Base-by-base conservation (phyloP, 2,797 vertebrate species). In the Chrysocyon brachyurus region DNA sequence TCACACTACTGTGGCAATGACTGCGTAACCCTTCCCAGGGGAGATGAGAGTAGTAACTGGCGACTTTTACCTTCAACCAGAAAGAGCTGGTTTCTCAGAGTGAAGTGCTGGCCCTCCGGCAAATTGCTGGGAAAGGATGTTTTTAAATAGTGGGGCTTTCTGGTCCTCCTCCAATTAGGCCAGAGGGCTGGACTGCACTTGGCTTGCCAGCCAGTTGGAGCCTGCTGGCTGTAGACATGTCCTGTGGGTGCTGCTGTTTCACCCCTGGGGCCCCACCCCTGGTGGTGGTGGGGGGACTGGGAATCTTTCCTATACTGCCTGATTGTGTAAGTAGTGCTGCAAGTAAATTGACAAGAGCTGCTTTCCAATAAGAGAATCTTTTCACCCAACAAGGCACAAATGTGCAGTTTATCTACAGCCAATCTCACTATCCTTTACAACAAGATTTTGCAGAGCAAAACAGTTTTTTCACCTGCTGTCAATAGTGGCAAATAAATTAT, bases 71-170 rank as follows among this genome's bases (percentile, higher is more conserved):
- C 31, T 72, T 90, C 68, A 66, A 40, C 72, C 49, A 54, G 28
- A 79, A 56, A 12, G 36, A 57, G 19, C 26, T 11, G 52, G 8
- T 49, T 68, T 93, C 56, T 90, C 49, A 8, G 0, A 1, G 31
- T 95, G 93, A 95, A 77, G 73, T 92, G 56, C 97, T 86, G 85
- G 22, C 77, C 46, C 6, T 26, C 0, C 21, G 49, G 70, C 36
- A 36, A 73, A 31, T 57, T 59, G 56, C 66, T 49, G 61, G 81
- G 36, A 78, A 92, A n/a, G 59, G 56, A n/a, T 63, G 86, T 81
- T 83, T 68, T 70, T 57, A 26, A 54, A 12, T 24, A 46, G 12
- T 5, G 0, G 49, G 59, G 14, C 79, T 82, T 68, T 85, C 64
- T 90, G 64, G 49, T 22, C 33, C 61, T 94, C 56, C 70, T 83